Conservation (phyloP, 2,797 vertebrate species). For the Pipistrellus kuhlii region DNA sequence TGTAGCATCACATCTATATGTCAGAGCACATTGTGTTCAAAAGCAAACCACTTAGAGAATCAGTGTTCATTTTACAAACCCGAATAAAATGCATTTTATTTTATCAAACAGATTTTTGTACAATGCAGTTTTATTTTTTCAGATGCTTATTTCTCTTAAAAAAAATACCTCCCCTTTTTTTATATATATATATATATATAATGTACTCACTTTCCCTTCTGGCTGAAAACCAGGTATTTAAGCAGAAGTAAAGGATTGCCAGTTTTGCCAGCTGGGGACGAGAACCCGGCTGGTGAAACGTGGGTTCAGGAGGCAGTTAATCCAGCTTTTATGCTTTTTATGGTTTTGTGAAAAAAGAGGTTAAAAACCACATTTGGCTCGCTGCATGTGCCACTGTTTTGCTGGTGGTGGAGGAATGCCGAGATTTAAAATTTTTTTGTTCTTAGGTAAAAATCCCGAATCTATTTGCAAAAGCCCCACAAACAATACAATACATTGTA, state of each 20-base stretch:
- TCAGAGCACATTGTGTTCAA: constrained; percentile 29
- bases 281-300: constrained; percentile 89
- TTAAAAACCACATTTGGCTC: constrained; percentile 89
- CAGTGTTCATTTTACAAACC: constrained; percentile 56
- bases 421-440: constrained; percentile 80
- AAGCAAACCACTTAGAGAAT: constrained; percentile 62
- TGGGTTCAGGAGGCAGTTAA: constrained; percentile 88
- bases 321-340: constrained; percentile 90
- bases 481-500: constrained; percentile 62
- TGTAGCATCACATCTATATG: background rate
- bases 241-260: constrained; percentile 89
- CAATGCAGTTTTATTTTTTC: constrained; percentile 82
- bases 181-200: constrained; percentile 78
- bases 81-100: constrained; percentile 75
- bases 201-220: constrained; percentile 86
- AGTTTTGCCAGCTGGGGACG: constrained; percentile 90
- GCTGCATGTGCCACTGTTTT: constrained; percentile 83
- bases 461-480: constrained; percentile 79
- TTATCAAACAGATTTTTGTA: constrained; percentile 77
- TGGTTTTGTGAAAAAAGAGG: constrained; percentile 89
- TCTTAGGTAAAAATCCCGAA: constrained; percentile 83
- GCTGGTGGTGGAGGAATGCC: constrained; percentile 84
- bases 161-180: constrained; percentile 77
- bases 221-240: constrained; percentile 89
- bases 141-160: constrained; percentile 83